These are phyloP conservation scores for Knipowitschia caucasica DNA, from an alignment of 2,797 vertebrate species.

Conservation along the genomic window DNA sequence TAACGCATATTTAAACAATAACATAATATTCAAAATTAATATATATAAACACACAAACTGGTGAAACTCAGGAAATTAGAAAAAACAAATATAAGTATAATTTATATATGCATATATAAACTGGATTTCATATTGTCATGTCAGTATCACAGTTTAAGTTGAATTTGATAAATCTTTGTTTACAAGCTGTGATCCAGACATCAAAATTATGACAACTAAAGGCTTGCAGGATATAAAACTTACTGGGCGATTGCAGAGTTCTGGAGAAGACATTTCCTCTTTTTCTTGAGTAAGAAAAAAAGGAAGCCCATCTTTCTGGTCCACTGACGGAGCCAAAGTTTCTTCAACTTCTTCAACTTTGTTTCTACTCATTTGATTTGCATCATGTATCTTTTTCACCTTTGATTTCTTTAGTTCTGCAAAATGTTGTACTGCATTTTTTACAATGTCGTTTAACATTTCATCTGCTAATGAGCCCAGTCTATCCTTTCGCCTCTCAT, in stretches of 20 bases:
- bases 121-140: too few relatives aligned
- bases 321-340: constrained; percentile 50
- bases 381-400: constrained; percentile 83
- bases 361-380: constrained; percentile 57
- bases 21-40: background rate
- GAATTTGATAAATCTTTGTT: too few relatives aligned
- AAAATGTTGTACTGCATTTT: constrained; percentile 82
- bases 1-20: background rate
- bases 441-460: constrained; percentile 82
- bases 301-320: constrained; percentile 63
- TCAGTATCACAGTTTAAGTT: too few relatives aligned
- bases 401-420: constrained; percentile 84
- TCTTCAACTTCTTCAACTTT: constrained; percentile 43
- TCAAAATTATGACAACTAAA: too few relatives aligned
- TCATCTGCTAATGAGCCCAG: constrained; percentile 79
- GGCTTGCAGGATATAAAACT: constrained; percentile 67
- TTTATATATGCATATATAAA: too few relatives aligned
- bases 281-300: constrained; percentile 78
- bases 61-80: too few relatives aligned
- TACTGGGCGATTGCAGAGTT: constrained; percentile 86
- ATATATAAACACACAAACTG: too few relatives aligned
- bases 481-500: constrained; percentile 23
- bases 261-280: constrained; percentile 87
- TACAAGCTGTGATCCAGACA: too few relatives aligned
- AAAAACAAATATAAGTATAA: too few relatives aligned